Conservation (phyloP, 2,113 vertebrate genomes). For the Vanacampus margaritifer region DNA sequence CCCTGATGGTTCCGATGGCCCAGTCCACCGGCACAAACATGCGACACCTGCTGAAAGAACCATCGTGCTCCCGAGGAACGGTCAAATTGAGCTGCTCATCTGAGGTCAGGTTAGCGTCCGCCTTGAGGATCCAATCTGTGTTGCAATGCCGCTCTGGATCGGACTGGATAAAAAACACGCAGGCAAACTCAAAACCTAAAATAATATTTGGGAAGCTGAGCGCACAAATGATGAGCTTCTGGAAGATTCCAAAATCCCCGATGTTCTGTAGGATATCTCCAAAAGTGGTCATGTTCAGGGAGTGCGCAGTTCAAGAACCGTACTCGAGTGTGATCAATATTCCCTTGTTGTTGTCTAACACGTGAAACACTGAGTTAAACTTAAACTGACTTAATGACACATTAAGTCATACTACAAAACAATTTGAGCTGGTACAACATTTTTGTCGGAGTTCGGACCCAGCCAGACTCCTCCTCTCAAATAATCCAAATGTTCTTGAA, state of each 20-base stretch:
- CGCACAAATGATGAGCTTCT: constrained; percentile 69
- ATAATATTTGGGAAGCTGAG: constrained; percentile 59
- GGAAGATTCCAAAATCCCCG: constrained; percentile 80
- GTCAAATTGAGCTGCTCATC: constrained; percentile 75
- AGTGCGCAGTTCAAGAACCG: not conserved
- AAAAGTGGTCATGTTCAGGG: constrained; percentile 63
- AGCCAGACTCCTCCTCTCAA: not conserved
- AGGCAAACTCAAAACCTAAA: constrained; percentile 71
- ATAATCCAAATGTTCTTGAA: not conserved
- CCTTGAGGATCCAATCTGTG: constrained; percentile 54
- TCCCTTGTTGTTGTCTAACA: not conserved
- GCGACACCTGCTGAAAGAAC: constrained; percentile 71
- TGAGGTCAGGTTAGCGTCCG: constrained; percentile 62
- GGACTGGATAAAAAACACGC: constrained; percentile 73
- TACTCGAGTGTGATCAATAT: not conserved
- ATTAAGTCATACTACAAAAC: not conserved
- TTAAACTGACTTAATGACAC: not conserved
- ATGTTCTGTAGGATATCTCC: constrained; percentile 71
- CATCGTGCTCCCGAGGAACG: constrained; percentile 54
- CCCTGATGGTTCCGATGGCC: constrained; percentile 68
- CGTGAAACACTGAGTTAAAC: not conserved
- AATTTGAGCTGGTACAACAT: not conserved
- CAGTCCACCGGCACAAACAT: constrained; percentile 75
- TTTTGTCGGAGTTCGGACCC: not conserved
- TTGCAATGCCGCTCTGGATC: constrained; percentile 68